Evolutionary conservation across 1,140 invertebrate species (phyloP), one percentile per base, ranked within the genome.

Genomic region (Aphaenogaster ashmeadi): DNA sequence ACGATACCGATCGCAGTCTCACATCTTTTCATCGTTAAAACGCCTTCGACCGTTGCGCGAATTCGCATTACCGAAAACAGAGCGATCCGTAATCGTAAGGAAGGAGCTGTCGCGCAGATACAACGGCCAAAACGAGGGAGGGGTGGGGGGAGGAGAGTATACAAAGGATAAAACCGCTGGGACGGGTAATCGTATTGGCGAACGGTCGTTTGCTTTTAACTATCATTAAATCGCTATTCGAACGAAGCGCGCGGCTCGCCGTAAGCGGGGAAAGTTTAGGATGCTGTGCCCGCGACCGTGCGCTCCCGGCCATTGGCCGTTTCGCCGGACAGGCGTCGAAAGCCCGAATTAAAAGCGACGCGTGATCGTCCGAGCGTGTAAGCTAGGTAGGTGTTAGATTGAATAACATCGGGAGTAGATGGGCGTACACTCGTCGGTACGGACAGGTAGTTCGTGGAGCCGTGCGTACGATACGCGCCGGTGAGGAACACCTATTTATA

Each of bases 401-500:
- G 36, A 83, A 60, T 81, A 69, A 56, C 78, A 41, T 54, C 21
- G 66, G 4, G 60, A 38, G 62, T 27, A 13, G 27, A 54, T 69
- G 47, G 78, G 36, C 66, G 66, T 21, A 38, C 7, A 38, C 18
- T 81, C 38, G 38, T 13, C 18, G 54, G 33, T 27, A 41, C 41
- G 56, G 33, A 58, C 41, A 64, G 44, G 58, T 85, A 62, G 74
- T 54, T 47, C 60, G 47, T 13, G 33, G 27, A n/a, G 41, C 38
- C 58, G 56, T 83, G 78, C 66, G 79, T 90, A 85, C 44, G 86
- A 79, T 75, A 71, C 56, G 52, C 67, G 86, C 88, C 58, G 58
- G 41, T 11, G 62, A 86, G 15, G 64, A 84, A 44, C 81, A 66
- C 78, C 88, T 86, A 85, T 88, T 92, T 91, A 91, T 88, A 88